Conservation (phyloP, 2,797 vertebrate genomes). For the Loris lydekkerianus region DNA sequence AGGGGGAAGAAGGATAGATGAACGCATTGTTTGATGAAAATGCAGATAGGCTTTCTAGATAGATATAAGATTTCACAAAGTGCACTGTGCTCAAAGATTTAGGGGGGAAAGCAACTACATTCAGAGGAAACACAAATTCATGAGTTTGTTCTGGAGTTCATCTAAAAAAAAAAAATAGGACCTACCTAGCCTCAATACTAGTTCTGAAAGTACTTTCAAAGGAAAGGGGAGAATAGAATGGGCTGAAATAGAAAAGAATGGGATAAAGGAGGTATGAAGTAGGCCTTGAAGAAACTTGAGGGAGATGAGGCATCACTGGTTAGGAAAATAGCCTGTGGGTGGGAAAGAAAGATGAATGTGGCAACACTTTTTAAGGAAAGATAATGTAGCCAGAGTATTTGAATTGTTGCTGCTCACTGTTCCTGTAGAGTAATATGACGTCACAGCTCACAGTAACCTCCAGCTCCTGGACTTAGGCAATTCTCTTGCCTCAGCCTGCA, state of each 20-base stretch:
- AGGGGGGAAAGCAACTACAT: not conserved
- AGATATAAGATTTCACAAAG: not conserved
- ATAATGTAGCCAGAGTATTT: not conserved
- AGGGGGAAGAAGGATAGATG: not conserved
- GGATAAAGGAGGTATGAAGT: not conserved
- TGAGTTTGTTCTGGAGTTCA: not conserved
- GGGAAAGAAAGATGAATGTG: not conserved
- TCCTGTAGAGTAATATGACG: not conserved
- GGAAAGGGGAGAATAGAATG: not conserved
- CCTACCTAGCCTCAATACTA: not conserved
- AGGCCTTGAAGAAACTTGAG: not conserved
- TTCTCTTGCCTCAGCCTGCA: no score
- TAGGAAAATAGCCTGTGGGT: slow-evolving; percentile 10
- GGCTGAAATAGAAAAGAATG: not conserved
- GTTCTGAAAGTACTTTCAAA: not conserved
- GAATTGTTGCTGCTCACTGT: not conserved
- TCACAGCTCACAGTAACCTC: no score
- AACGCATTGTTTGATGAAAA: not conserved
- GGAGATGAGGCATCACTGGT: not conserved
- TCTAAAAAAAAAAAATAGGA: not conserved
- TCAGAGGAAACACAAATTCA: not conserved
- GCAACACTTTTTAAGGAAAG: not conserved
- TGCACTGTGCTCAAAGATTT: not conserved
- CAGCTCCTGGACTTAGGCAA: no score
- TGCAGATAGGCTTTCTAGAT: not conserved